Percentiles rank a stretch among this genome's conserved stretches.
These are phyloP conservation scores for Drosophila anceps DNA, from an alignment of 2,888 invertebrate species.

Conservation along the genomic window DNA sequence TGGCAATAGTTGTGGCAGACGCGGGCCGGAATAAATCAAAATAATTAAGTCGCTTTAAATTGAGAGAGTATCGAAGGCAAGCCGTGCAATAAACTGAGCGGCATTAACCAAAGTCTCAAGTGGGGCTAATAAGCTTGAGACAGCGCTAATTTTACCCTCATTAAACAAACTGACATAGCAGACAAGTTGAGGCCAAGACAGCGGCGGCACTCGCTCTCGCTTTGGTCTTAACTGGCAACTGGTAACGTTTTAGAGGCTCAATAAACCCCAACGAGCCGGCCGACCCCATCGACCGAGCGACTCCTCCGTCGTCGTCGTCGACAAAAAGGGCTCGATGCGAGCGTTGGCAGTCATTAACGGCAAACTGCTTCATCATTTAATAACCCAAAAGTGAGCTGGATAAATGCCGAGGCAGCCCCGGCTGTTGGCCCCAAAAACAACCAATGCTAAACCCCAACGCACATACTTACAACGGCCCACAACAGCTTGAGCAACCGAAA, in stretches of 20 bases:
- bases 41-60: constrained; percentile 78
- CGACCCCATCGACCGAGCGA: constrained; percentile 21
- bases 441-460: constrained; percentile 26
- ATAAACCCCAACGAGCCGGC: constrained; percentile 68
- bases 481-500: constrained; percentile 59
- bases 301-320: constrained; percentile 4
- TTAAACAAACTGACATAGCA: constrained; percentile 79
- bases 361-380: constrained; percentile 82
- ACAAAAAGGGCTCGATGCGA: constrained; percentile 45
- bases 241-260: constrained; percentile 73
- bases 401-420: constrained; percentile 72
- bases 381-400: constrained; percentile 83
- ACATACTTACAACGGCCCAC: constrained; percentile 34
- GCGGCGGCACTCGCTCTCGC: constrained; percentile 3
- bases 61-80: constrained; percentile 52
- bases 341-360: constrained; percentile 78
- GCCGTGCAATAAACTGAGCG: constrained; percentile 71
- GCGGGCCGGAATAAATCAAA: constrained; percentile 69
- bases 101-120: constrained; percentile 78
- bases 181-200: constrained; percentile 54
- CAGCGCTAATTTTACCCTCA: constrained; percentile 82
- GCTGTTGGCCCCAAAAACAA: constrained; percentile 55
- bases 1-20: constrained; percentile 55
- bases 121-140: constrained; percentile 80
- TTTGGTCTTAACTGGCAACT: constrained; percentile 40